A percentile compares a stretch with the other conserved stretches of the same genome.
Conservation (phyloP, 92 coral and sea anemone species). For the Blastomussa wellsi region DNA sequence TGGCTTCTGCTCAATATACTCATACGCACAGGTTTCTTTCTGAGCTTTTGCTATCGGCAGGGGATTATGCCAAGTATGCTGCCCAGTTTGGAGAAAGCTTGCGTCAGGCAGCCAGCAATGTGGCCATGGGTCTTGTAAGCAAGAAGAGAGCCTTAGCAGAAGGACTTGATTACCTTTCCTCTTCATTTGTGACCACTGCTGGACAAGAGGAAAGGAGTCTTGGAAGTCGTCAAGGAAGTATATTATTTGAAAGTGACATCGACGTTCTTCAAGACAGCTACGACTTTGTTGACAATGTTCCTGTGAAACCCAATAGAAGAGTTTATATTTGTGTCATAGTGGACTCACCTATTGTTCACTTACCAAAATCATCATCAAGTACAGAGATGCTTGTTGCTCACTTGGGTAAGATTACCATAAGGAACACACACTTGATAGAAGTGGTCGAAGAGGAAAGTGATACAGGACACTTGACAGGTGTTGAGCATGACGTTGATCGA, state of each 20-base stretch:
- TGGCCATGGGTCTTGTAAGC: constrained; percentile 97
- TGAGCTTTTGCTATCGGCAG: constrained; percentile 86
- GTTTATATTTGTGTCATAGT: constrained; percentile 79
- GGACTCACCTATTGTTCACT: constrained; percentile 85
- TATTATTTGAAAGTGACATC: constrained; percentile 65
- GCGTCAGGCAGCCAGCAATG: constrained; percentile 92
- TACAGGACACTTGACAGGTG: constrained; percentile 32
- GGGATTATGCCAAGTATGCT: constrained; percentile 93
- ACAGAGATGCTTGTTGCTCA: constrained; percentile 88
- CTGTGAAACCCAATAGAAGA: constrained; percentile 58
- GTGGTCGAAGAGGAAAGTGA: constrained; percentile 49
- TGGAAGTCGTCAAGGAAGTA: constrained; percentile 78
- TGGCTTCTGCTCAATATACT: constrained; percentile 94
- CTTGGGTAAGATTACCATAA: constrained; percentile 77
- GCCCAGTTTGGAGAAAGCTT: constrained; percentile 87
- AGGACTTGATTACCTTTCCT: constrained; percentile 87
- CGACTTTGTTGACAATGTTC: constrained; percentile 62
- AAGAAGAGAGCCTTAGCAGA: constrained; percentile 93
- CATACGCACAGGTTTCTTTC: constrained; percentile 92
- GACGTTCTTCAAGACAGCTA: constrained; percentile 62
- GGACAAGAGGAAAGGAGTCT: constrained; percentile 53
- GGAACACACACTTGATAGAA: constrained; percentile 88
- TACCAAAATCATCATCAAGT: constrained; percentile 83
- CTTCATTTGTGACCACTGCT: constrained; percentile 76
- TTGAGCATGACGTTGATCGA: constrained; percentile 81